phyloP scores from a whole-genome alignment of 1,140 invertebrate species.

The Rhyacophila brunnea region DNA sequence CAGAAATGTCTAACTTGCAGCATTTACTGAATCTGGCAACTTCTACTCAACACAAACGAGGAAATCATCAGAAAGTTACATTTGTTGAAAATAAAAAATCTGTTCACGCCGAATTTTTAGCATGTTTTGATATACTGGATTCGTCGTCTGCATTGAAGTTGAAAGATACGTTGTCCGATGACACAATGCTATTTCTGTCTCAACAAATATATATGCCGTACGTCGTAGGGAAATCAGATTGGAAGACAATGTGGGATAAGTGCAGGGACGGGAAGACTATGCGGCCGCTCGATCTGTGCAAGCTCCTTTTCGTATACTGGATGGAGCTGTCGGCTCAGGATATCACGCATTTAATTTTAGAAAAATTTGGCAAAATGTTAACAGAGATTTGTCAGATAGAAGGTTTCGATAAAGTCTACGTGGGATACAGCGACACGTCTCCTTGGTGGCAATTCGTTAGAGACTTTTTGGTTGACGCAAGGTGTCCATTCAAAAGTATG shows the following conservation, averaged over 20 bases:
- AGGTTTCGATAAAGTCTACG: constrained; percentile 42
- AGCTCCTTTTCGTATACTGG: constrained; percentile 67
- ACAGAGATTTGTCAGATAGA: constrained; percentile 47
- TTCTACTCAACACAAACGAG: constrained; percentile 34
- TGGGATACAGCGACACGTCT: constrained; percentile 65
- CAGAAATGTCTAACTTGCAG: constrained; percentile 44
- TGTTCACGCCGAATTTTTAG: constrained; percentile 48
- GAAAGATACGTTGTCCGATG: constrained; percentile 44
- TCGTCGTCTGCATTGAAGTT: constrained; percentile 40
- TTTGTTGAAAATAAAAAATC: constrained; percentile 38
- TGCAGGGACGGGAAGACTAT: constrained; percentile 57
- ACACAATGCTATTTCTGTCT: constrained; percentile 51
- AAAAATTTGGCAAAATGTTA: constrained; percentile 50
- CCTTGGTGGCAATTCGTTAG: constrained; percentile 74
- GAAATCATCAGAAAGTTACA: constrained; percentile 37
- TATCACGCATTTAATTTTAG: constrained; percentile 52
- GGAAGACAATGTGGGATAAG: constrained; percentile 50
- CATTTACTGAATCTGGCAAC: constrained; percentile 43
- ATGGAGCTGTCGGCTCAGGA: constrained; percentile 55
- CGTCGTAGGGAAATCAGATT: constrained; percentile 53
- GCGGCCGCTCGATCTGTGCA: constrained; percentile 59
- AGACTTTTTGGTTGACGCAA: constrained; percentile 66
- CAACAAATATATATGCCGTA: constrained; percentile 62
- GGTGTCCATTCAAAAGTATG: constrained; percentile 68
- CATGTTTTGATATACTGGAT: constrained; percentile 58